Base-by-base conservation (phyloP, 2,888 invertebrate species). In the Actias luna region DNA sequence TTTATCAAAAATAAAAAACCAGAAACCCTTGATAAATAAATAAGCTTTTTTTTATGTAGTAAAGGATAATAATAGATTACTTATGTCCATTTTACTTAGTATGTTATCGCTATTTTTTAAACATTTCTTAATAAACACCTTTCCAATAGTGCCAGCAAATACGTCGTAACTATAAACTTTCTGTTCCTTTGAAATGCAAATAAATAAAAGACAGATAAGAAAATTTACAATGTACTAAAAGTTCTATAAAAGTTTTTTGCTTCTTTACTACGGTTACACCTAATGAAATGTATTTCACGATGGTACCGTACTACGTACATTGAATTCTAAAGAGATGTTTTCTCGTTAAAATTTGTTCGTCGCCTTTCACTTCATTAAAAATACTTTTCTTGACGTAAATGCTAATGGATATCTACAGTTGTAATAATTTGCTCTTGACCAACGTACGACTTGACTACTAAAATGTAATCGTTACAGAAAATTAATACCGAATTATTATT, bases 301-400 rank as follows among this genome's bases (percentile, higher is more conserved):
- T n/a, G 55, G 42, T 42, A 42, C n/a, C 18, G 42, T 42, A 42
- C 29, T 16, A 55, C 55, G 55, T 16, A 29, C 29, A n/a, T 27
- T 55, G 55, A 55, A 55, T 55, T 55, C 55, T 55, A 55, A 55
- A 55, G 55, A 29, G 22, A 63, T 29, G 18, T 57, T 63, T 60
- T 25, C 14, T 31, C 31, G 39, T 29, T 55, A 29, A 55, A 50
- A 55, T 29, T 55, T 29, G 29, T 55, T 29, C 29, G n/a, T 55
- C 14, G 55, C 7, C 46, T 50, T 50, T 50, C 12, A 50, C 25
- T 50, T 50, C 12, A 25, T 50, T 22, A 22, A 12, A 22, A 25
- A 25, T 50, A 50, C 46, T 42, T 42, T 42, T 7, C 18, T 8
- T n/a, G n/a, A 42, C 7, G 8, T 42, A 50, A 50, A 25, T 50